A percentile compares a stretch with the other conserved stretches of the same genome.
phyloP scores from a whole-genome alignment of 2,888 invertebrate species.

The Drosophila kanekoi region DNA sequence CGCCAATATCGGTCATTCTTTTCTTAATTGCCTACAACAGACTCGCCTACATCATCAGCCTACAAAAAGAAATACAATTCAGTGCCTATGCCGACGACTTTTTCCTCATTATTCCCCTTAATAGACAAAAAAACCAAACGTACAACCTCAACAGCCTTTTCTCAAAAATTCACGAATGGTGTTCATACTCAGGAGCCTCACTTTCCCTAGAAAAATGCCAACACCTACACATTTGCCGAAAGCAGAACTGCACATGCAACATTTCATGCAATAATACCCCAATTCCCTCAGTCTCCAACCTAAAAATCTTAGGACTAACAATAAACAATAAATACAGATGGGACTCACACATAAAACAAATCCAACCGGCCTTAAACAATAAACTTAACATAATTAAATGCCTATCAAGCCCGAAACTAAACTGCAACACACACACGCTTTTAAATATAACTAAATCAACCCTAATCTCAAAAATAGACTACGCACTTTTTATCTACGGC shows the following conservation, averaged over 20 bases:
- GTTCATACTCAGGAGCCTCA: slow-evolving; percentile 12
- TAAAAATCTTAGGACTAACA: not conserved
- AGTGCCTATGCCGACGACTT: slow-evolving; percentile 16
- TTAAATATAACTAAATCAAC: not conserved
- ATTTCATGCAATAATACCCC: not conserved
- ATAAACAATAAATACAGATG: slow-evolving; percentile 2
- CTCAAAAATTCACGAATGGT: slow-evolving; percentile 6
- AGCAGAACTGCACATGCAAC: not conserved
- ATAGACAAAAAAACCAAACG: slow-evolving; percentile 4
- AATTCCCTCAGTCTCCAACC: not conserved
- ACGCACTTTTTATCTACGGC: not conserved
- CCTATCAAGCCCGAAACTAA: slow-evolving; percentile 3
- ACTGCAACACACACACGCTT: slow-evolving; percentile 3
- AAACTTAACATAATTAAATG: not conserved
- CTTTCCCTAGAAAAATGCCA: not conserved
- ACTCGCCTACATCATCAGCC: not conserved
- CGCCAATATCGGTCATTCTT: slow-evolving; percentile 7
- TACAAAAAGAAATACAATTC: slow-evolving; percentile 6
- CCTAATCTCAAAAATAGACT: not conserved
- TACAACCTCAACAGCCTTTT: slow-evolving; percentile 13
- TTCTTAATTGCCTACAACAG: slow-evolving; percentile 15
- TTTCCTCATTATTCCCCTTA: slow-evolving; percentile 4
- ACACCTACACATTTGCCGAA: not conserved
- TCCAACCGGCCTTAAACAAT: not conserved
- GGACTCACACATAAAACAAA: not conserved